These are phyloP conservation scores for Marmota monax DNA, from an alignment of 2,113 vertebrate species.

Conservation along the genomic window DNA sequence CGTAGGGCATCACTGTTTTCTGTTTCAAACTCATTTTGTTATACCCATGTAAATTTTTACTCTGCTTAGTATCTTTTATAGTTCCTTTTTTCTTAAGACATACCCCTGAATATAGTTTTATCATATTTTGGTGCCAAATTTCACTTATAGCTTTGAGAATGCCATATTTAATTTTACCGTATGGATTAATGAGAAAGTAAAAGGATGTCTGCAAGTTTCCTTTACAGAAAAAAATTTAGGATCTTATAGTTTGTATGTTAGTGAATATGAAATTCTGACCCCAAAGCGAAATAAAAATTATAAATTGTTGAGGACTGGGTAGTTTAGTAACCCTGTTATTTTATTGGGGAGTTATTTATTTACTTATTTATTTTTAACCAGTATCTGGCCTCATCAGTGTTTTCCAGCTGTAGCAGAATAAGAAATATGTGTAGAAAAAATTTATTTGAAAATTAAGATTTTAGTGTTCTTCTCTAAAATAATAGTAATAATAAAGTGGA, in stretches of 20 bases:
- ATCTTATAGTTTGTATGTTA: not conserved
- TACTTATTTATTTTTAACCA: conserved; percentile 8
- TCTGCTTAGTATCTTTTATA: not conserved
- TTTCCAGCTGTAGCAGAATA: conserved; percentile 44
- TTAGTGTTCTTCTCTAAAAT: conserved; percentile 23
- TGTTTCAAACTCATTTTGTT: not conserved
- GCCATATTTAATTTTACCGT: conserved; percentile 35
- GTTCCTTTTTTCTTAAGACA: not conserved
- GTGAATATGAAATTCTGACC: conserved; percentile 50
- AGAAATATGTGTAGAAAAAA: not conserved
- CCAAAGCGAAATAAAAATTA: not conserved
- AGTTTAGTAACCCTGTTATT: conserved; percentile 64
- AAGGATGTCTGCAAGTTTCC: not conserved
- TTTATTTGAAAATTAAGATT: conserved; percentile 46
- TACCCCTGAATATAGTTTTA: conserved; percentile 33
- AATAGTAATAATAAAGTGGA: not conserved
- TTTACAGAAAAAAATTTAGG: conserved; percentile 49
- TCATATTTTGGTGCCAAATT: conserved; percentile 34
- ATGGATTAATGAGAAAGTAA: conserved; percentile 33
- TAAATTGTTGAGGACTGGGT: conserved; percentile 27
- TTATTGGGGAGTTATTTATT: not conserved
- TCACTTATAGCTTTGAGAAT: conserved; percentile 64
- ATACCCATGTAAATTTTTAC: not conserved
- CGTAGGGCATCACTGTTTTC: not conserved
- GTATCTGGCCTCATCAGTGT: not conserved